Evolutionary conservation across 2,888 invertebrate species (phyloP), one percentile per base, ranked within the genome.

Genomic region (Pasiphila rectangulata): DNA sequence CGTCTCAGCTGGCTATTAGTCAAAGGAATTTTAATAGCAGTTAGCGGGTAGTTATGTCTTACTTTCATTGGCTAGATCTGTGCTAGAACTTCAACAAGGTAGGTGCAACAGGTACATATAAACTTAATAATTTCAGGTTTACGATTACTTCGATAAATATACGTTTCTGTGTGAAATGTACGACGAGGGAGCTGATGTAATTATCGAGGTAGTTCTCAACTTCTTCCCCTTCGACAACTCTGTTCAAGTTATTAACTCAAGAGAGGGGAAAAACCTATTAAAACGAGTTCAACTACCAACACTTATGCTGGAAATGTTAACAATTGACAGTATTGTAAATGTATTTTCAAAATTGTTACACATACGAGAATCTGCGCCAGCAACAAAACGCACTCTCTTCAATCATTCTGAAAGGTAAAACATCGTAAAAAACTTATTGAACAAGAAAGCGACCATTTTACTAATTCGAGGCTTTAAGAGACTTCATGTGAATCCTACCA

Each of bases 91-190:
- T n/a, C n/a, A n/a, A n/a, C n/a, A n/a, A n/a, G n/a, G n/a, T n/a
- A n/a, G n/a, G n/a, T n/a, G n/a, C n/a, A n/a, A n/a, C n/a, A n/a
- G n/a, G n/a, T n/a, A n/a, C n/a, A n/a, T n/a, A n/a, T n/a, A n/a
- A n/a, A n/a, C n/a, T n/a, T n/a, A n/a, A n/a, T 12, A 57, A 50
- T 58, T 54, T 37, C 63, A 84, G 84, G 79, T 83, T n/a, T 83
- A 73, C 64, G 91, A 90, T 57, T 91, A 89, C 66, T 89, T 81
- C 50, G 90, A 90, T 55, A 90, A 89, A 64, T 79, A 90, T 46
- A 82, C 86, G 21, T 94, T 94, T 75, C 67, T 92, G 32, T 94
- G 94, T 16, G 96, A 97, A 81, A 97, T 96, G 96, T 96, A 92
- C 71, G 96, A 97, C 67, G 91, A 92, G 61, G 92, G 94, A 51